Evolutionary conservation across 2,797 vertebrate genomes (phyloP), one percentile per base, ranked within the genome.

Genomic region (Moxostoma hubbsi): DNA sequence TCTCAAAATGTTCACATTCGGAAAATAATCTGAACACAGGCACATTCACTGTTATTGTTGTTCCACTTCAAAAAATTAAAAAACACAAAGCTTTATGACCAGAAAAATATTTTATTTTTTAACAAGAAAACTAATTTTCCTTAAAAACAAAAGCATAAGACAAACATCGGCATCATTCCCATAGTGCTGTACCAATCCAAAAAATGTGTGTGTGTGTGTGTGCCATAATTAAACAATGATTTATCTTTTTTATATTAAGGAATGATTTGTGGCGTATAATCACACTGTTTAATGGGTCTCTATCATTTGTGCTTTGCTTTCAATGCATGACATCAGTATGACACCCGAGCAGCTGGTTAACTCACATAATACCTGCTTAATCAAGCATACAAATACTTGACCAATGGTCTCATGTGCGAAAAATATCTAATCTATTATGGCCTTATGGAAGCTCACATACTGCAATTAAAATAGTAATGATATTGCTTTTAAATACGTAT

Each of bases 401-500:
- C 10, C 59, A 62, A 36, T 12, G 12, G 6, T 7, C 15, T 36
- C 15, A 24, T 9, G 57, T 10, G 50, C 55, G 53, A 58, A 36
- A 36, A 6, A 12, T 9, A 18, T 43, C 24, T 24, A 24, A n/a
- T 54, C 36, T 65, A 53, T 7, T 75, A 66, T 49, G 73, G 62
- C 62, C 51, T 49, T 13, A 46, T 6, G 13, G 46, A 15, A 5
- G 57, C 49, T 61, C 24, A 4, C 46, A 16, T 15, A 54, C 63
- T 36, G 74, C 18, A 9, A 59, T 45, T 50, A 47, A 61, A 47
- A 80, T 9, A 57, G 65, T 46, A 24, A 53, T 7, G 18, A 85
- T 92, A 93, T 93, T 93, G 92, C 91, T 92, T 91, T 83, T 13
- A 83, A 76, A 83, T 87, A 81, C 83, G 87, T 16, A 57, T 54